These are phyloP conservation scores for Thysanoteuthis rhombus DNA, from an alignment of 2,888 invertebrate genomes.

Conservation along the genomic window DNA sequence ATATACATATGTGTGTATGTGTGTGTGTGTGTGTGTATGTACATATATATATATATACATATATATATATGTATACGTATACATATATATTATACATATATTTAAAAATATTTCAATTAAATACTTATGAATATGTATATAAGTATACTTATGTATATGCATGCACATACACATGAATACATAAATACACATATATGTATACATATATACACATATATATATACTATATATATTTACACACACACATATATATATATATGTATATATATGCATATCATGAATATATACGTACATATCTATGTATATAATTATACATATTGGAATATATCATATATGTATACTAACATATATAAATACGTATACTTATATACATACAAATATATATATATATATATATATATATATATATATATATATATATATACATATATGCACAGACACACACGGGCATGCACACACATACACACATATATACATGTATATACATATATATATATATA, in stretches of 20 bases:
- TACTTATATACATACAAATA: no score
- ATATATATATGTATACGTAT: background rate
- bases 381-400: no score
- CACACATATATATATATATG: background rate
- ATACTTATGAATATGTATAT: background rate
- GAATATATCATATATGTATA: background rate
- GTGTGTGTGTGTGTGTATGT: background rate
- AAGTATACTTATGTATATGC: background rate
- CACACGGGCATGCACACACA: no score
- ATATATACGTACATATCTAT: background rate
- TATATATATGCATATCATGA: no score
- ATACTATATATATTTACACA: background rate
- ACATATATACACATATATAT: background rate
- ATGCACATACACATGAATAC: background rate
- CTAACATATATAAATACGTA: background rate
- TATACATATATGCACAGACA: no score
- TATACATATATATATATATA: background rate
- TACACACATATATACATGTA: background rate
- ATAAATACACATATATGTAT: background rate
- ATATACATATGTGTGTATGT: background rate
- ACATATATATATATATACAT: background rate
- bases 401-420: no score
- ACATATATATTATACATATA: background rate
- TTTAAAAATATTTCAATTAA: no score
- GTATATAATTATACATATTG: background rate